Evolutionary conservation across 2,888 invertebrate species (phyloP), one percentile per base, ranked within the genome.

Genomic region (Sphaeridia pumilis): DNA sequence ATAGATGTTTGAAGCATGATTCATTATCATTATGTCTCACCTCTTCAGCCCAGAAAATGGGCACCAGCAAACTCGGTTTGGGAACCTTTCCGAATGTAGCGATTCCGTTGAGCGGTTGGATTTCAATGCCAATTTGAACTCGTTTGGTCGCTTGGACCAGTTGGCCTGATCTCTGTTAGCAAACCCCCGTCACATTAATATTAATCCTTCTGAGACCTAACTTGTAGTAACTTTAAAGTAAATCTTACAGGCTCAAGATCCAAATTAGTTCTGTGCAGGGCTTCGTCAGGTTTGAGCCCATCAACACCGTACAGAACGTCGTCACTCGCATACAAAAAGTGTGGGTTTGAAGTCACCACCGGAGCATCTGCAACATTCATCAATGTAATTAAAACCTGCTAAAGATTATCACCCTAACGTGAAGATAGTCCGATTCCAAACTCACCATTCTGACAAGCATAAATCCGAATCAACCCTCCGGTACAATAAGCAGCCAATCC

Each of bases 31-130:
- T 38, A 17, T 38, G 7, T 28, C 10, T 43, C 46, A 62, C 63
- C 55, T 65, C 62, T 21, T 64, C 59, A 35, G 52, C 59, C 64
- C 63, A 66, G 20, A 63, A 35, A 1, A 65, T 27, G 4, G 65
- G 65, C 20, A 61, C 52, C 2, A 58, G 22, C 4, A 54, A 49
- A 47, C 58, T 52, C 2, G 57, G 58, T 7, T 5, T 5, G 12
- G 38, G 38, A 38, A 63, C 27, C 21, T 51, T 35, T 10, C n/a
- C 3, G 5, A 34, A 38, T 21, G 36, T 38, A 4, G 35, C 28
- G 1, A 53, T 26, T 5, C 46, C 25, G 1, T 26, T 26, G 4
- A 49, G 2, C 2, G 14, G 21, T 17, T 51, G 46, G n/a, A 59
- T 22, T 21, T 57, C 54, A n/a, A 59, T 21, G 26, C 55, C 57